Conservation (phyloP, 2,888 invertebrate genomes). For the Melieria crassipennis region DNA sequence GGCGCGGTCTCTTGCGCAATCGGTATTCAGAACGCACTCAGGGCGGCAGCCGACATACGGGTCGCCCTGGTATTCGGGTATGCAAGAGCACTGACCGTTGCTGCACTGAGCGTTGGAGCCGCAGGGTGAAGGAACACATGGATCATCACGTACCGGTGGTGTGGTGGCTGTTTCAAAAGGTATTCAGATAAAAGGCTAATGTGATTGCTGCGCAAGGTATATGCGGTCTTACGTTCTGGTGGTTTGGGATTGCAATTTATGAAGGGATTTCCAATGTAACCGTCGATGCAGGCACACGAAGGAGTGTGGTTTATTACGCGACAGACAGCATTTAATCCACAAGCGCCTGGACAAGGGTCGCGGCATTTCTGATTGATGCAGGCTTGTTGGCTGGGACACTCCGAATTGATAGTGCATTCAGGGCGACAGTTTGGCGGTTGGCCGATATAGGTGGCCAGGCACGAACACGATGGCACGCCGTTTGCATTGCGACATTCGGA, state of each 20-base stretch:
- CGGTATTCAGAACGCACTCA: slow-evolving; percentile 80
- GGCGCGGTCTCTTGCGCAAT: slow-evolving; percentile 75
- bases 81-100: slow-evolving; percentile 76
- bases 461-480: slow-evolving; percentile 73
- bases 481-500: slow-evolving; percentile 73
- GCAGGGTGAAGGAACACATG: slow-evolving; percentile 82
- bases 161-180: slow-evolving; percentile 46
- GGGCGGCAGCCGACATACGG: slow-evolving; percentile 80
- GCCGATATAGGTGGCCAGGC: slow-evolving; percentile 74
- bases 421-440: slow-evolving; percentile 78
- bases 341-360: slow-evolving; percentile 79
- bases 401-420: slow-evolving; percentile 77
- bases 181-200: background rate
- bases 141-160: slow-evolving; percentile 60
- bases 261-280: slow-evolving; percentile 70
- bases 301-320: slow-evolving; percentile 76
- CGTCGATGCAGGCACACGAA: slow-evolving; percentile 73
- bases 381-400: slow-evolving; percentile 76
- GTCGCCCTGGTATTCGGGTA: slow-evolving; percentile 78
- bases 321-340: slow-evolving; percentile 73
- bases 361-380: slow-evolving; percentile 79
- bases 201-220: background rate
- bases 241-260: slow-evolving; percentile 64
- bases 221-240: slow-evolving; percentile 54
- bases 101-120: slow-evolving; percentile 77